Base-by-base conservation (phyloP, 1,140 invertebrate species). In the Formica selysi region DNA sequence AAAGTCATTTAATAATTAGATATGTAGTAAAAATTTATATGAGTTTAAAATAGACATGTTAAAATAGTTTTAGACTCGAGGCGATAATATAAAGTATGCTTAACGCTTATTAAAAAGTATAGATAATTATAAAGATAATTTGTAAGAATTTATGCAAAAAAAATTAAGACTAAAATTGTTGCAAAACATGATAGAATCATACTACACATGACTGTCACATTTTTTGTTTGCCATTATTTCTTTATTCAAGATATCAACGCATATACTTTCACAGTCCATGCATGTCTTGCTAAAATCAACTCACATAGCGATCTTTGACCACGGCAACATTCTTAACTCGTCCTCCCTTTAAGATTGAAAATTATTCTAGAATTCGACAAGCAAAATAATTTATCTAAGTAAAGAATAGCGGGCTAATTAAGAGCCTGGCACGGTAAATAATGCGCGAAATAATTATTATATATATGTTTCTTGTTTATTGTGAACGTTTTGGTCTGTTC, bases 211-310 rank as follows among this genome's bases (percentile, higher is more conserved):
- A 70, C 57, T 57, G 5, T 81, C 38, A 44, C n/a, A 73, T 86
- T 86, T 84, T 83, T 80, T 89, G 88, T 84, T 89, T 89, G 84
- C 71, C 61, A 83, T 38, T 29, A 70, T 89, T 85, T 78, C 76
- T 85, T 70, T n/a, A 70, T 51, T 85, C 32, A 29, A 86, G 54
- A 78, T 76, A 67, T 48, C 36, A 70, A 41, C 68, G 67, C 87
- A 86, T 89, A 64, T 89, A 71, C 22, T 85, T 76, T 78, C 81
- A 76, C 68, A 71, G 57, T 78, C 86, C 73, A 61, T 92, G 92
- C 90, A 92, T 93, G 91, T 76, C 76, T 87, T 85, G 89, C 83
- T 85, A 89, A 89, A 88, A 71, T 91, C 87, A 92, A 51, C 76
- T 89, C 89, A 86, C 87, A 89, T 91, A 86, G 91, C 85, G 89